Conservation (phyloP, 1,140 invertebrate species). For the Drosophila jambulina region DNA sequence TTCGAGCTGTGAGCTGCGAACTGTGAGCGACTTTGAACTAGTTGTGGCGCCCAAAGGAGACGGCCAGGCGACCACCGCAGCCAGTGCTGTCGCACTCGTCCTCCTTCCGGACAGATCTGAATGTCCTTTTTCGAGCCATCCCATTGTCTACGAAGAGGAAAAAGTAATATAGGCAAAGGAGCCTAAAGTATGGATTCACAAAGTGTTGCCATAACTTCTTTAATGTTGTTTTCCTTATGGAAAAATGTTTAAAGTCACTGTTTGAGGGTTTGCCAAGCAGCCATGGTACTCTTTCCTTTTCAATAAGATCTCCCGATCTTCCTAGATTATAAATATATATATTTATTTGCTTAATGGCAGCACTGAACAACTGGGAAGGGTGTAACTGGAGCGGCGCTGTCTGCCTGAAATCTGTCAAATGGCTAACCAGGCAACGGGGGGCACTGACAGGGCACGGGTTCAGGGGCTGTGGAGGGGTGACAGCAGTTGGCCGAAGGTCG, state of each 20-base stretch:
- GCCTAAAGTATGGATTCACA: not conserved
- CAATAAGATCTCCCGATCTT: not conserved
- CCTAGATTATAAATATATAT: not conserved
- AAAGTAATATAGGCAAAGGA: not conserved
- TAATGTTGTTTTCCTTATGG: not conserved
- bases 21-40: constrained; percentile 67
- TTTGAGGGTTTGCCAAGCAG: too few species aligned
- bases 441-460: not conserved
- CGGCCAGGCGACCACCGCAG: constrained; percentile 1
- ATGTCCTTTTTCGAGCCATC: not conserved
- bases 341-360: not conserved
- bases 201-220: not conserved
- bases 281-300: too few species aligned
- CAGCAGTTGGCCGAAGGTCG: constrained; percentile 60
- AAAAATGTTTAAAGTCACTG: too few species aligned
- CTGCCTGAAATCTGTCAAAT: constrained; percentile 72
- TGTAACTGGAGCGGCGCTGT: constrained; percentile 21
- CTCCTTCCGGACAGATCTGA: not conserved
- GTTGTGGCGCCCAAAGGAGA: constrained; percentile 42
- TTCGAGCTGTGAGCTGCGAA: constrained; percentile 9
- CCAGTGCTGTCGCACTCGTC: not conserved
- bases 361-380: not conserved
- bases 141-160: too few species aligned
- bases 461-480: not conserved
- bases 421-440: constrained; percentile 60